A percentile compares a stretch with the other conserved stretches of the same genome.
These are phyloP conservation scores for Mustelus asterias DNA, from an alignment of 2,113 vertebrate genomes.

Conservation along the genomic window DNA sequence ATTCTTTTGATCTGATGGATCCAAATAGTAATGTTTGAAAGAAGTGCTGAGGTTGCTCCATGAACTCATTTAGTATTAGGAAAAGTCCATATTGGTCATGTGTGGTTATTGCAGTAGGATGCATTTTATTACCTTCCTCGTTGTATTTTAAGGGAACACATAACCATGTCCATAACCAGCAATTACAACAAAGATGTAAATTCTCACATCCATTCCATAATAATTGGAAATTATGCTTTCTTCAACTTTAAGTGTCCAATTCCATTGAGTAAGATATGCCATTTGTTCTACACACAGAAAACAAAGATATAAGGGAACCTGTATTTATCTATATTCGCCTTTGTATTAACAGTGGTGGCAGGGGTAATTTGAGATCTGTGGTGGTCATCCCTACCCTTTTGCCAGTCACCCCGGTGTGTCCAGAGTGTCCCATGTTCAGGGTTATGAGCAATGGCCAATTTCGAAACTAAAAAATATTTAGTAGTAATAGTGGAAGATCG, in stretches of 20 bases:
- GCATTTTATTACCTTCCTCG: background rate
- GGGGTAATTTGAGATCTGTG: too few species aligned
- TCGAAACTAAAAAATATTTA: too few species aligned
- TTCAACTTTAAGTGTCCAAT: background rate
- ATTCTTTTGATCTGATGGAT: background rate
- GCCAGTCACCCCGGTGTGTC: too few species aligned
- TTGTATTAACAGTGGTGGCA: too few species aligned
- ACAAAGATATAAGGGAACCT: background rate
- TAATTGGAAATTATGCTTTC: background rate
- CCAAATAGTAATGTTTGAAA: background rate
- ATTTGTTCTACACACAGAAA: background rate
- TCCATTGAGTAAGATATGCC: background rate
- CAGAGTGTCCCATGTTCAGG: too few species aligned
- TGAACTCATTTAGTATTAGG: background rate
- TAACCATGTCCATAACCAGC: background rate
- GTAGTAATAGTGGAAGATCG: too few species aligned
- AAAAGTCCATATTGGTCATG: background rate
- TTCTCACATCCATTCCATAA: background rate
- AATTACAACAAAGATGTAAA: background rate
- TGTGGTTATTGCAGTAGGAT: background rate
- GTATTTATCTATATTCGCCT: background rate
- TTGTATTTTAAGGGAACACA: too few species aligned
- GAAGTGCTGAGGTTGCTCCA: background rate
- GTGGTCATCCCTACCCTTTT: too few species aligned
- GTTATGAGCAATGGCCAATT: too few species aligned